Conservation (phyloP, 2,113 vertebrate genomes). For the Gavialis gangeticus region DNA sequence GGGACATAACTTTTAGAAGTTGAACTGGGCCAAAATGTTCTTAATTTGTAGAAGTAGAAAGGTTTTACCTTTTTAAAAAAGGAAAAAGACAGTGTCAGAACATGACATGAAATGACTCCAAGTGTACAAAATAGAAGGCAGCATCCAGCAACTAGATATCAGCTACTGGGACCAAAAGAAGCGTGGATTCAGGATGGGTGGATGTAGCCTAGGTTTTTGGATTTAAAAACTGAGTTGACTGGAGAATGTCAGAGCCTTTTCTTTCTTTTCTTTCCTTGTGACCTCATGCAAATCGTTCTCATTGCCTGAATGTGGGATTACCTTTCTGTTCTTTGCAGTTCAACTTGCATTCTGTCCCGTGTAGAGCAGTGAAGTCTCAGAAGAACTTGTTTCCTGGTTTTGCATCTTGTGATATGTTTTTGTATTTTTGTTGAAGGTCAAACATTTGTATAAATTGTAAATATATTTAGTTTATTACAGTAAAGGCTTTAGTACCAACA, state of each 20-base stretch:
- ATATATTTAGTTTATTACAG: slow-evolving; percentile 95
- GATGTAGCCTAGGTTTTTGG: slow-evolving; percentile 59
- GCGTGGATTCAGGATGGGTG: slow-evolving; percentile 51
- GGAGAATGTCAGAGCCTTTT: slow-evolving; percentile 64
- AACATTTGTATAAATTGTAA: slow-evolving; percentile 96
- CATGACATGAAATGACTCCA: slow-evolving; percentile 66
- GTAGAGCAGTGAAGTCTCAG: slow-evolving; percentile 79
- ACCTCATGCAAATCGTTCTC: slow-evolving; percentile 67
- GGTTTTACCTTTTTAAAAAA: slow-evolving; percentile 74
- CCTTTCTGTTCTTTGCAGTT: slow-evolving; percentile 77
- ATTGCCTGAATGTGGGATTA: slow-evolving; percentile 75
- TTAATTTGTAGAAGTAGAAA: slow-evolving; percentile 81
- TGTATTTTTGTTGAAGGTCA: slow-evolving; percentile 88
- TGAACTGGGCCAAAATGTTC: slow-evolving; percentile 85
- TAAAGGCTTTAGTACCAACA: slow-evolving; percentile 93
- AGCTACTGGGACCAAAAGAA: slow-evolving; percentile 63
- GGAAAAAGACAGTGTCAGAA: slow-evolving; percentile 61
- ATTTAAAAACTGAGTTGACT: slow-evolving; percentile 66
- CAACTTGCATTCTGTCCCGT: slow-evolving; percentile 74
- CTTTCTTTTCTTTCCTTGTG: slow-evolving; percentile 50
- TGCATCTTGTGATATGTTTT: slow-evolving; percentile 85
- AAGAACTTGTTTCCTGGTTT: slow-evolving; percentile 81
- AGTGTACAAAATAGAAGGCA: slow-evolving; percentile 68
- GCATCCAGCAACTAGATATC: slow-evolving; percentile 43
- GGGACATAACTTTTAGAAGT: slow-evolving; percentile 73